Conservation (phyloP, 2,888 invertebrate genomes). For the Asteroscopus sphinx region DNA sequence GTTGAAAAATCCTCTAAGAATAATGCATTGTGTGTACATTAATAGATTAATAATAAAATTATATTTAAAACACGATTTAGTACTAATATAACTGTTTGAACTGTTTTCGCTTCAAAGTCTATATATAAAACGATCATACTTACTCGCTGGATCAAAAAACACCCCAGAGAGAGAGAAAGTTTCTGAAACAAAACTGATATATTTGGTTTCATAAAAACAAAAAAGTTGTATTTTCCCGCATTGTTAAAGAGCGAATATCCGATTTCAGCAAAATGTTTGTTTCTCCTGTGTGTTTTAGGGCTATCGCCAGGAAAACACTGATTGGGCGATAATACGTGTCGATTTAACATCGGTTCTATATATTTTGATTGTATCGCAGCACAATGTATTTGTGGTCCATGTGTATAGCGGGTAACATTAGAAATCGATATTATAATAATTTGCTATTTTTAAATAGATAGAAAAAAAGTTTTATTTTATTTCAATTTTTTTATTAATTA, state of each 20-base stretch:
- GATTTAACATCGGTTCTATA: conserved; percentile 39
- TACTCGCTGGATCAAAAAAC: no score
- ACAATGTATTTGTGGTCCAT: conserved; percentile 6
- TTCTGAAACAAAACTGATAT: not conserved
- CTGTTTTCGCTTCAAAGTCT: no score
- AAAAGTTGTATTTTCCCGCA: not conserved
- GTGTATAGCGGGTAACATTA: not conserved
- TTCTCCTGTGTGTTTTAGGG: conserved; percentile 3
- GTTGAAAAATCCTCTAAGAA: no score
- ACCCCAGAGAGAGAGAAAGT: not conserved
- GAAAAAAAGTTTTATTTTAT: no score
- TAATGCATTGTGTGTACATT: no score
- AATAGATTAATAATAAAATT: no score
- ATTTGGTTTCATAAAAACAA: not conserved
- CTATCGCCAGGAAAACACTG: conserved; percentile 30
- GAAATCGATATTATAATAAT: no score
- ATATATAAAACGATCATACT: no score
- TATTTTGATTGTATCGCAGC: conserved; percentile 18
- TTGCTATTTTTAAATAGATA: no score
- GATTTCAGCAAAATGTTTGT: conserved; percentile 17
- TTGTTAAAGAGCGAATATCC: not conserved
- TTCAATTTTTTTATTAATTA: no score
- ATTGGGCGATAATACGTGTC: conserved; percentile 45
- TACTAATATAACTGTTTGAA: no score
- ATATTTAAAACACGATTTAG: no score